phyloP scores from a whole-genome alignment of 2,797 vertebrate genomes.

The Enteromius paludinosus region DNA sequence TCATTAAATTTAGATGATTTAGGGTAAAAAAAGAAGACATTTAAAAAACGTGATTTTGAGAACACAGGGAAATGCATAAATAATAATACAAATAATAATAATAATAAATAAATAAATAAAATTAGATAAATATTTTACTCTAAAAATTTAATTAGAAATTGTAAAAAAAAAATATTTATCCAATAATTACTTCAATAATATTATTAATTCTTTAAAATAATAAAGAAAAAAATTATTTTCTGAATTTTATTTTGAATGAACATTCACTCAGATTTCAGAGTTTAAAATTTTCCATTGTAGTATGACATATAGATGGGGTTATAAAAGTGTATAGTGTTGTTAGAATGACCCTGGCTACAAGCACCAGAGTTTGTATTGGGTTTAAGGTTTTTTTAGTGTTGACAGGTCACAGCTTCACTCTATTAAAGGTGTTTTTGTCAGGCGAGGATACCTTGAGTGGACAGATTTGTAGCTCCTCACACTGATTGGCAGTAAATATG shows the following conservation, averaged over 20 bases:
- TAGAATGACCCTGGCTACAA: not conserved
- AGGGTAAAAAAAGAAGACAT: not conserved
- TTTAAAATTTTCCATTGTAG: not conserved
- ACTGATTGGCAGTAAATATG: constrained; percentile 79
- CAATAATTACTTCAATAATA: not conserved
- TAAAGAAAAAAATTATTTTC: constrained; percentile 5
- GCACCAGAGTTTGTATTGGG: constrained; percentile 6
- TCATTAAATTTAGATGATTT: not conserved
- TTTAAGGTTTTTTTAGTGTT: constrained; percentile 71
- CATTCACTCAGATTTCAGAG: not conserved
- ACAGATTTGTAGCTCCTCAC: constrained; percentile 79
- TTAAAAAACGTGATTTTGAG: not conserved
- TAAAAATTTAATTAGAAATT: not conserved
- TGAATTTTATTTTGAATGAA: not conserved
- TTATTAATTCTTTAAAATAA: not conserved
- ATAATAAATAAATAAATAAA: not conserved
- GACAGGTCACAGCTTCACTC: constrained; percentile 77
- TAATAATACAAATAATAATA: not conserved
- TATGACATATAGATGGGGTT: not conserved
- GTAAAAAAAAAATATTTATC: not conserved
- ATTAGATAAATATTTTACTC: too few relatives aligned
- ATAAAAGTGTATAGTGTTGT: not conserved
- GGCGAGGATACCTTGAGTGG: constrained; percentile 76
- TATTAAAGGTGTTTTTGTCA: constrained; percentile 77
- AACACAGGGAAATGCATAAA: not conserved